Percentiles rank a stretch among this genome's conserved stretches.
Conservation (phyloP, 2,113 vertebrate genomes). For the Gadus chalcogrammus region DNA sequence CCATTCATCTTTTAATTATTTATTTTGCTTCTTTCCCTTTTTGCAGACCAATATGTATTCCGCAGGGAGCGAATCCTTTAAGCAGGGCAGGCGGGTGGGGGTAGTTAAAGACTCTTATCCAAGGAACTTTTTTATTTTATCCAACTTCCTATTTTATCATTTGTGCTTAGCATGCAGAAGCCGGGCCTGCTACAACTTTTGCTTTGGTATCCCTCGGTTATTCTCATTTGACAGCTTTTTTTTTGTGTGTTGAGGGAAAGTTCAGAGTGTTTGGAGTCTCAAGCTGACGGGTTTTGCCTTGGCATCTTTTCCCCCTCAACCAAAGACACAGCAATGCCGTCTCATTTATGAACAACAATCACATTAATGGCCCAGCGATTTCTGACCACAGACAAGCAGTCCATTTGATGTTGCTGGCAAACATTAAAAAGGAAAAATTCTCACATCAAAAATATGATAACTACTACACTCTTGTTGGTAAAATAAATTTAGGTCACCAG, state of each 20-base stretch:
- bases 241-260: background rate
- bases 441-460: no score
- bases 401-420: no score
- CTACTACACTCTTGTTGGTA: no score
- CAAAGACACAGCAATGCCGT: no score
- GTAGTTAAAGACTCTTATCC: background rate
- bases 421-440: no score
- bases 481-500: no score
- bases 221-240: slow-evolving; percentile 7
- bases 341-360: no score
- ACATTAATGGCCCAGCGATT: no score
- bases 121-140: background rate
- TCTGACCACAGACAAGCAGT: no score
- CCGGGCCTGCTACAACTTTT: slow-evolving; percentile 1
- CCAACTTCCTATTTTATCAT: background rate
- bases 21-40: slow-evolving; percentile 11
- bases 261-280: background rate
- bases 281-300: background rate
- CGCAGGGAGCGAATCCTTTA: slow-evolving; percentile 4
- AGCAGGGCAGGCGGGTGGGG: background rate
- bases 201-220: slow-evolving; percentile 16
- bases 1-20: slow-evolving; percentile 25
- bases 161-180: background rate
- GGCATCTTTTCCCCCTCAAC: background rate
- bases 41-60: background rate